Conservation (phyloP, 2,113 vertebrate genomes). For the Phrynosoma blainvillii region DNA sequence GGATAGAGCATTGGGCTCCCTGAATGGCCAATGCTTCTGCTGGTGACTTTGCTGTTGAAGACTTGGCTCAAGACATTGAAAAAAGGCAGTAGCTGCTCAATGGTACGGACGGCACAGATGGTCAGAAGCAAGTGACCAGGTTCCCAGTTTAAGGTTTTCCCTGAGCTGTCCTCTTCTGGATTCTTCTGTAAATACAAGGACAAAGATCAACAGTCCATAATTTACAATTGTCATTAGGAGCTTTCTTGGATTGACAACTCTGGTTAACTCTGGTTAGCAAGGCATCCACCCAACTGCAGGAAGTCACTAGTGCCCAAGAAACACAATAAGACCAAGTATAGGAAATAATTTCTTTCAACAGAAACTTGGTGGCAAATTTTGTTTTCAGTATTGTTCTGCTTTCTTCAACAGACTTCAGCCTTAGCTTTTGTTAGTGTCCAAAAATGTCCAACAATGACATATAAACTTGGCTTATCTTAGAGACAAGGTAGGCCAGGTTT, state of each 20-base stretch:
- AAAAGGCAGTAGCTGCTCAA: conserved; percentile 97
- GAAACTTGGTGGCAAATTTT: background rate
- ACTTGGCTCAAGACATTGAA: conserved; percentile 96
- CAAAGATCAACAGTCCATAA: background rate
- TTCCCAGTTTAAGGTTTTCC: conserved; percentile 88
- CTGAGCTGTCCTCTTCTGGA: conserved; percentile 91
- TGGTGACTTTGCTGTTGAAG: conserved; percentile 95
- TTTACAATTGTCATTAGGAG: background rate
- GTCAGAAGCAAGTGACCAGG: conserved; percentile 93
- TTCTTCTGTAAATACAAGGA: conserved; percentile 87
- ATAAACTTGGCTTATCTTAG: background rate
- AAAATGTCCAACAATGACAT: too few relatives aligned
- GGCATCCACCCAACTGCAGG: background rate
- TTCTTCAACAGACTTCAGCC: too few relatives aligned
- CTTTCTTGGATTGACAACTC: background rate
- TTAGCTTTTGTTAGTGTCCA: too few relatives aligned
- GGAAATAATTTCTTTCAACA: background rate
- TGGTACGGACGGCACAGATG: conserved; percentile 90
- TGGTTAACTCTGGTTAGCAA: background rate
- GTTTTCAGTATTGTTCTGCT: background rate
- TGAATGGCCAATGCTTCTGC: conserved; percentile 82
- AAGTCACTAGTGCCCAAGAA: background rate
- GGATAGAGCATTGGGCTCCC: conserved; percentile 80
- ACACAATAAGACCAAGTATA: background rate
- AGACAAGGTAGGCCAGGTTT: background rate